These are phyloP conservation scores for Herpailurus yagouaroundi DNA, from an alignment of 2,113 vertebrate species.

Conservation along the genomic window DNA sequence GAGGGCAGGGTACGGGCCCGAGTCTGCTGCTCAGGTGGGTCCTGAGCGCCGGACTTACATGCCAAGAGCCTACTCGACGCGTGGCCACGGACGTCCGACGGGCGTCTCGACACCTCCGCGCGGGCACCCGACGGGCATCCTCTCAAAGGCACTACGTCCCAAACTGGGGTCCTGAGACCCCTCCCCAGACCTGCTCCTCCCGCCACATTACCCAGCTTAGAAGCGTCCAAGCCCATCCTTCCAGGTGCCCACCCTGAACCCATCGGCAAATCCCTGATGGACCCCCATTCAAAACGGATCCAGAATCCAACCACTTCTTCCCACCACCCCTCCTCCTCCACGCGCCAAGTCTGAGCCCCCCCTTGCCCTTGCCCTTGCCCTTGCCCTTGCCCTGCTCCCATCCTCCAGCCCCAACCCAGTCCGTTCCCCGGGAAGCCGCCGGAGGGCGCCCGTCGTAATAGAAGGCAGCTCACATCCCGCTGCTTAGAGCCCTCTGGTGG, in stretches of 20 bases:
- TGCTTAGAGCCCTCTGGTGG: neutral
- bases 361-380: neutral
- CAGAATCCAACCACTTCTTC: neutral
- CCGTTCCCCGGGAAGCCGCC: neutral
- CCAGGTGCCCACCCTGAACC: neutral
- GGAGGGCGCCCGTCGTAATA: neutral
- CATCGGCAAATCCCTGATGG: too few relatives aligned
- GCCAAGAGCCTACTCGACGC: neutral
- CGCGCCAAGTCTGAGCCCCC: neutral
- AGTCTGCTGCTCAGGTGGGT: too few relatives aligned
- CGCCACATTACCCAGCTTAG: neutral
- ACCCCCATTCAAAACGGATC: neutral
- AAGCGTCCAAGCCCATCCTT: neutral
- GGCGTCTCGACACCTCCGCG: fast-evolving
- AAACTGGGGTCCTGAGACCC: neutral
- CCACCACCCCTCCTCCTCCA: neutral
- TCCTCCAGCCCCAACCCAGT: neutral
- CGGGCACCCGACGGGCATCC: fast-evolving
- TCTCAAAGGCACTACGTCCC: neutral
- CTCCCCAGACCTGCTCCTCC: neutral
- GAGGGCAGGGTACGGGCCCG: neutral
- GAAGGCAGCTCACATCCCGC: fast-evolving
- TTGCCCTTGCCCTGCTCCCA: too few relatives aligned
- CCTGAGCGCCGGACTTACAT: neutral
- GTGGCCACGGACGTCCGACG: fast-evolving